Conservation (phyloP, 2,113 vertebrate species). For the Heptranchias perlo region DNA sequence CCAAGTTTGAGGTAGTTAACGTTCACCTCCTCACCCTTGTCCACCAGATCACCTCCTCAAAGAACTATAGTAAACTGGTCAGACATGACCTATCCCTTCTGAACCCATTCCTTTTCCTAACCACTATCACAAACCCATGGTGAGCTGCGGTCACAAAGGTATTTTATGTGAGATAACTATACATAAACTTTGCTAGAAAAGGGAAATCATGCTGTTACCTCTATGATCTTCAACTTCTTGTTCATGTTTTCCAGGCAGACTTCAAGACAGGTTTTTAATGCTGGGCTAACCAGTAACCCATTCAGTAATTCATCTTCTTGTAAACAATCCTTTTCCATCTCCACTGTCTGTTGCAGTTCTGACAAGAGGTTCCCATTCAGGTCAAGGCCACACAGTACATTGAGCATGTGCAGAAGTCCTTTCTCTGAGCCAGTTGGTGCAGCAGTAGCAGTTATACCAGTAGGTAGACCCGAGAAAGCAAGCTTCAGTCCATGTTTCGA, state of each 20-base stretch:
- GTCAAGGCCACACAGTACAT: slow-evolving; percentile 69
- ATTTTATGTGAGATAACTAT: neutral
- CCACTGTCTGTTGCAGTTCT: slow-evolving; percentile 70
- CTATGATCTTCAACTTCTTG: slow-evolving; percentile 72
- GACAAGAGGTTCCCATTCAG: slow-evolving; percentile 79
- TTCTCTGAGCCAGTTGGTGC: slow-evolving; percentile 46
- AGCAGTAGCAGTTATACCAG: neutral
- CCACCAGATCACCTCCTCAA: neutral
- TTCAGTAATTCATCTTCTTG: slow-evolving; percentile 70
- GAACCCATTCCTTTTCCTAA: neutral
- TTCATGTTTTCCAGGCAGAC: slow-evolving; percentile 70
- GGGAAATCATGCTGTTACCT: slow-evolving; percentile 60
- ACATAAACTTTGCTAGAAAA: neutral
- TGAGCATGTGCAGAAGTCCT: slow-evolving; percentile 68
- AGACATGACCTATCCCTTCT: neutral
- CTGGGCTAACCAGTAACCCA: slow-evolving; percentile 63
- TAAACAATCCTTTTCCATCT: slow-evolving; percentile 66
- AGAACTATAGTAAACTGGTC: neutral
- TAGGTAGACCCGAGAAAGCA: slow-evolving; percentile 64
- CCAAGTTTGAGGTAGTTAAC: neutral
- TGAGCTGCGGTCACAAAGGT: neutral
- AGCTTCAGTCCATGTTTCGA: slow-evolving; percentile 71
- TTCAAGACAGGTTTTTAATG: slow-evolving; percentile 75
- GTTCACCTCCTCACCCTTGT: neutral
- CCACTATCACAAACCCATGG: neutral